These are phyloP conservation scores for Anodontia alba DNA, from an alignment of 2,888 invertebrate genomes.

Conservation along the genomic window DNA sequence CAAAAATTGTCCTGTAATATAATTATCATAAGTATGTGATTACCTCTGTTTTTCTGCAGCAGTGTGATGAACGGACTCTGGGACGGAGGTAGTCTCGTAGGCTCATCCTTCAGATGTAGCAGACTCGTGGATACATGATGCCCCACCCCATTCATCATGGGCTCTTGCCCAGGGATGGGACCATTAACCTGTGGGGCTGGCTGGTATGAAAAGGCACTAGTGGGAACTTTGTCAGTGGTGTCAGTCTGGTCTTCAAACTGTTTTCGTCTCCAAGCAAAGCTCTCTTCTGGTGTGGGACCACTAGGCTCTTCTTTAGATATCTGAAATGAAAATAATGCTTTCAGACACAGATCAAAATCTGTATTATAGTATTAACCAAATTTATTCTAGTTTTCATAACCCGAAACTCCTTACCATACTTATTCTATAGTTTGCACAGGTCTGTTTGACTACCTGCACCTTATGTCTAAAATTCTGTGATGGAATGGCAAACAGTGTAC, in stretches of 20 bases:
- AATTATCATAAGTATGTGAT: no score
- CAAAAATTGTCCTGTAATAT: no score
- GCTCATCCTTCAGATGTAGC: conserved; percentile 65
- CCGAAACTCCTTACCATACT: no score
- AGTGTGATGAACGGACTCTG: conserved; percentile 95
- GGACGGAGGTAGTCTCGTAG: conserved; percentile 88
- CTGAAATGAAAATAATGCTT: not conserved
- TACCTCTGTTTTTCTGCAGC: conserved; percentile 95
- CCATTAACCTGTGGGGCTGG: conserved; percentile 40
- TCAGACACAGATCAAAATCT: not conserved
- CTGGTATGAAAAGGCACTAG: conserved; percentile 53
- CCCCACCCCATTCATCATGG: conserved; percentile 37
- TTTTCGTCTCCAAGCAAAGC: conserved; percentile 48
- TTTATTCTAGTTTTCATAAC: no score
- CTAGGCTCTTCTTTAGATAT: not conserved
- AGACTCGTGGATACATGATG: conserved; percentile 52
- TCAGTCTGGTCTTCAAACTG: not conserved
- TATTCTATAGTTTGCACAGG: no score
- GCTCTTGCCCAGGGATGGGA: conserved; percentile 17
- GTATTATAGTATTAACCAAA: not conserved
- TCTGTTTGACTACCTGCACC: no score
- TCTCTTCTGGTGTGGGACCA: conserved; percentile 42
- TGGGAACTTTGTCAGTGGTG: conserved; percentile 31
- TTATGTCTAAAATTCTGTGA: no score
- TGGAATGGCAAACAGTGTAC: no score